Evolutionary conservation across 1,140 invertebrate species (phyloP).

Genomic region (Conus ventricosus): DNA sequence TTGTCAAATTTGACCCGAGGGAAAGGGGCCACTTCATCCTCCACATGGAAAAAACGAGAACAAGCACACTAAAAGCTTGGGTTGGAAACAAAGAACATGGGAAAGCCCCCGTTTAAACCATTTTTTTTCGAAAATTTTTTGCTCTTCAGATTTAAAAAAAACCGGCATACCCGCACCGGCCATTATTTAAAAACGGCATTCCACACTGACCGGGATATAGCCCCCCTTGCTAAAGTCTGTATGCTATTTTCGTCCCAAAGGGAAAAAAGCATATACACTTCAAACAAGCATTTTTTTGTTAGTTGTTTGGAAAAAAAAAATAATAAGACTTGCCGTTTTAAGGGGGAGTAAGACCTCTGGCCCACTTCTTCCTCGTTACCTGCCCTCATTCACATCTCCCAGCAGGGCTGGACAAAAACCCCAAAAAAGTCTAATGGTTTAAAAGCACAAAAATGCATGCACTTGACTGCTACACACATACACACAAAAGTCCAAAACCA

Average conservation of each 20-base stretch:
- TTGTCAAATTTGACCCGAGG: too few relatives aligned
- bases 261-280: neutral
- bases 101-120: too few relatives aligned
- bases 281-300: neutral
- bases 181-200: too few relatives aligned
- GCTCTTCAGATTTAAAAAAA: too few relatives aligned
- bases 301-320: neutral
- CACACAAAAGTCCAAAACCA: neutral
- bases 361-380: conserved; percentile 83
- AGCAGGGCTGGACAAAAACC: conserved; percentile 73
- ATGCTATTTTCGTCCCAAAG: neutral
- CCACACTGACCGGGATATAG: too few relatives aligned
- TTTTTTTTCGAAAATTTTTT: too few relatives aligned
- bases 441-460: neutral
- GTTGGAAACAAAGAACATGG: too few relatives aligned
- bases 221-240: too few relatives aligned
- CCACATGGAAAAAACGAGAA: too few relatives aligned
- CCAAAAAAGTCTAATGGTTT: neutral
- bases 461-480: neutral
- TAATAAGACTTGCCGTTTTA: conserved; percentile 77
- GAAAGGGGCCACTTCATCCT: too few relatives aligned
- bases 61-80: too few relatives aligned
- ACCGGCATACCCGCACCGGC: too few relatives aligned
- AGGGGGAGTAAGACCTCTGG: conserved; percentile 83
- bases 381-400: conserved; percentile 78